A percentile compares a stretch with the other conserved stretches of the same genome.
Evolutionary conservation across 2,888 invertebrate genomes (phyloP).

Genomic region (Tachina grossa): DNA sequence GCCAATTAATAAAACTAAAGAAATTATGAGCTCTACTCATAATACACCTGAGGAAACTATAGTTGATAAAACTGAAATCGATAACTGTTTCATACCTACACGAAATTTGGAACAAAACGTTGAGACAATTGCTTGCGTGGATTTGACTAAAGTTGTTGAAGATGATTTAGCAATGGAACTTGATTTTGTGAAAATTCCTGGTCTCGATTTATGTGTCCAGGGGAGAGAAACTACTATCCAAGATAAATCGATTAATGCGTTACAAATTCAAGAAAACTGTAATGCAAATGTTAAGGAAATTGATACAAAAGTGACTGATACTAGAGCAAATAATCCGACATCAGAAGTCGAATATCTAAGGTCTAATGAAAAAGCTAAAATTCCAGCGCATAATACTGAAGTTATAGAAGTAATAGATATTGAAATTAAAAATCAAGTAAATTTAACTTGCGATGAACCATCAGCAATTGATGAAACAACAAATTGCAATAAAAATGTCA

Average conservation of each 20-base stretch:
- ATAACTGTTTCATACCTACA: conserved; percentile 11
- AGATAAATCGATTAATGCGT: neutral
- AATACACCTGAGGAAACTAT: neutral
- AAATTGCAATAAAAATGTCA: neutral
- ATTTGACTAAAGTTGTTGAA: conserved; percentile 11
- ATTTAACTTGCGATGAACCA: neutral
- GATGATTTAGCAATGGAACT: conserved; percentile 23
- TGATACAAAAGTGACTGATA: neutral
- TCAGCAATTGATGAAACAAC: neutral
- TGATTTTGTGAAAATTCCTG: conserved; percentile 56
- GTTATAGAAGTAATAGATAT: neutral
- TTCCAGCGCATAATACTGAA: neutral
- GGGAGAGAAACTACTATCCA: neutral
- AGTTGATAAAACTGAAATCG: conserved; percentile 3
- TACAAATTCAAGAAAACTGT: neutral
- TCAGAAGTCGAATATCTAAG: neutral
- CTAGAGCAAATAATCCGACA: neutral
- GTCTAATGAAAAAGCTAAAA: neutral
- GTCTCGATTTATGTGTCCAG: conserved; percentile 42
- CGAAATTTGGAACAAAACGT: neutral
- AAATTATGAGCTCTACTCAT: neutral
- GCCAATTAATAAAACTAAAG: neutral
- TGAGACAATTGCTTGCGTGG: conserved; percentile 10
- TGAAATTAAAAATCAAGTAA: neutral
- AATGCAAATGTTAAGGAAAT: neutral